These are phyloP conservation scores for Hucho hucho DNA, from an alignment of 2,113 vertebrate species.

Conservation along the genomic window DNA sequence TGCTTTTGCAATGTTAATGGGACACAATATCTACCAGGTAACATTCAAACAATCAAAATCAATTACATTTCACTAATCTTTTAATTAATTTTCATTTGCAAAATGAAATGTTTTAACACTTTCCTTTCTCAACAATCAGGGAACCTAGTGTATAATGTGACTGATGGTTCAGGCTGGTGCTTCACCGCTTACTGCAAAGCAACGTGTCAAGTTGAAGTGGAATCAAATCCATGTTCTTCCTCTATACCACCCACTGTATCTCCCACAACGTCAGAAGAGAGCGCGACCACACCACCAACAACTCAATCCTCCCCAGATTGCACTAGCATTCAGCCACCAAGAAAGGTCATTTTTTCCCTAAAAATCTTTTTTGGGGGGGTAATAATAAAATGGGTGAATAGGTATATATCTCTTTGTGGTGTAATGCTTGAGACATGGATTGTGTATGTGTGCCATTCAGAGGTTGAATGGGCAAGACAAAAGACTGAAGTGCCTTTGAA, in stretches of 20 bases:
- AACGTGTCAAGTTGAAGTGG: slow-evolving; percentile 62
- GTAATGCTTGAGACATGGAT: background rate
- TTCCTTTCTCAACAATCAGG: slow-evolving; percentile 54
- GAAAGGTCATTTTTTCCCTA: slow-evolving; percentile 57
- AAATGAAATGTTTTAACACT: background rate
- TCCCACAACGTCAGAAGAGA: background rate
- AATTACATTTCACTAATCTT: background rate
- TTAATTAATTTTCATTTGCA: background rate
- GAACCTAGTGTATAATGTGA: slow-evolving; percentile 67
- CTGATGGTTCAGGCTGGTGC: slow-evolving; percentile 68
- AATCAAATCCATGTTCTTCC: background rate
- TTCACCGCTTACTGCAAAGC: slow-evolving; percentile 67
- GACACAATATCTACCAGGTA: background rate
- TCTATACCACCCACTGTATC: slow-evolving; percentile 20
- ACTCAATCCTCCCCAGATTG: slow-evolving; percentile 45
- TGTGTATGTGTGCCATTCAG: too few relatives aligned
- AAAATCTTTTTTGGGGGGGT: background rate
- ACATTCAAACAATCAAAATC: background rate
- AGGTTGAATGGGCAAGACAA: too few relatives aligned
- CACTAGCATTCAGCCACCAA: slow-evolving; percentile 44
- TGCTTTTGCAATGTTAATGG: background rate
- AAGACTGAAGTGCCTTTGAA: too few relatives aligned
- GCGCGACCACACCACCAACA: slow-evolving; percentile 8
- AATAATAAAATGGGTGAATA: background rate
- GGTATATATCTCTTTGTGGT: background rate